Base-by-base conservation (phyloP, 2,888 invertebrate genomes). In the Platycheirus rosarum region DNA sequence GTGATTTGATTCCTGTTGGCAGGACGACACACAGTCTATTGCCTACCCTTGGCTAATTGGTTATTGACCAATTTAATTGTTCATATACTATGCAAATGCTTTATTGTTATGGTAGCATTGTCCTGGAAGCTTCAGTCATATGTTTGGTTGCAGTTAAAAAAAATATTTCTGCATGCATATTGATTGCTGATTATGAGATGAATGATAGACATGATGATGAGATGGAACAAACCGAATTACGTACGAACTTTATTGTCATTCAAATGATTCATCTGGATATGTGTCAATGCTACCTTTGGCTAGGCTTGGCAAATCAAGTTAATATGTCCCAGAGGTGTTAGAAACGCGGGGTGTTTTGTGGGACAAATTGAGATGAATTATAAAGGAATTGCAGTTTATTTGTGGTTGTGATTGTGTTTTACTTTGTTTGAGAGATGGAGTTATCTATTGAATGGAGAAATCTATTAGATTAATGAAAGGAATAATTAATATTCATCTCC, bases 1-100 rank as follows among this genome's bases (percentile, higher is more conserved):
- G 63, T 74, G 66, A 79, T 79, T 79, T 78, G 37, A 78, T 62
- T 77, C 32, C 37, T 53, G 11, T 60, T 63, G 55, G 46, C 62
- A 69, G 65, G 23, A 57, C 7, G 37, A 53, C n/a, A n/a, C 14
- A 40, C 7, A 20, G 4, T 18, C 44, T 48, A 29, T 32, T 16
- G 29, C 23, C 16, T 2, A 48, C 32, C 20, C 57, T 57, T 57
- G 57, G 51, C 55, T 68, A 63, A 62, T 79, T 68, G 62, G 42
- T 66, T 66, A 65, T 71, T 73, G 73, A 62, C 42, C 60, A 62
- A 68, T 68, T 53, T 78, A 78, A 78, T 73, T 78, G 71, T 60
- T 32, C 29, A 48, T 51, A 18, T 65, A 32, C n/a, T n/a, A n/a
- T n/a, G 32, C 35, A 42, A 20, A 37, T 69, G 48, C 14, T 23